Percentiles rank a stretch among this genome's conserved stretches.
phyloP scores from a whole-genome alignment of 2,797 vertebrate genomes.

The Characodon lateralis region DNA sequence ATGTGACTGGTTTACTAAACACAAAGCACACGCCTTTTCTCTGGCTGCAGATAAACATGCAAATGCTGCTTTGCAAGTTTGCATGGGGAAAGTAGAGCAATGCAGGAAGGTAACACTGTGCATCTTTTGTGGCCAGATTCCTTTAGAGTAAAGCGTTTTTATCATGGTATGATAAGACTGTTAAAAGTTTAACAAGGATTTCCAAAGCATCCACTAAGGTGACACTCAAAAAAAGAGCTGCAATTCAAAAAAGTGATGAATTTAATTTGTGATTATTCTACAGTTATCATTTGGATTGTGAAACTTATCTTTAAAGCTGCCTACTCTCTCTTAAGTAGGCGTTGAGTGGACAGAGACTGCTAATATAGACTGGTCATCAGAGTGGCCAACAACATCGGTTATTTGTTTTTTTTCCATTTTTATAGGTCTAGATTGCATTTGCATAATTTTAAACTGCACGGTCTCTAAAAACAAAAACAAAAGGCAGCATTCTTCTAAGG shows the following conservation, averaged over 20 bases:
- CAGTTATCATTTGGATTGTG: constrained; percentile 11
- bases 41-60: constrained; percentile 24
- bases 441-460: background rate
- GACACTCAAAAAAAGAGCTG: constrained; percentile 52
- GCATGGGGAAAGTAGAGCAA: constrained; percentile 42
- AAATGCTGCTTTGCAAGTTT: constrained; percentile 39
- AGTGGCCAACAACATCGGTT: background rate
- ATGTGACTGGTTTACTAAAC: constrained; percentile 64
- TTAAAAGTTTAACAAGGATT: constrained; percentile 65
- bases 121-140: constrained; percentile 69
- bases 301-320: constrained; percentile 1
- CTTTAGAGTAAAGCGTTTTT: constrained; percentile 57
- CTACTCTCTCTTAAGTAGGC: background rate
- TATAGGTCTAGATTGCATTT: background rate
- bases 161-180: constrained; percentile 69
- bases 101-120: constrained; percentile 32
- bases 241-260: constrained; percentile 27
- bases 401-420: background rate
- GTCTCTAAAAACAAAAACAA: background rate
- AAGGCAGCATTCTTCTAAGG: background rate
- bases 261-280: constrained; percentile 11
- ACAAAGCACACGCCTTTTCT: constrained; percentile 22
- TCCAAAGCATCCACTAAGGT: constrained; percentile 48
- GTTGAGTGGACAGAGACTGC: background rate
- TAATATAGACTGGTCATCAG: background rate